Conservation (phyloP, 2,797 vertebrate species). For the Selene dorsalis region DNA sequence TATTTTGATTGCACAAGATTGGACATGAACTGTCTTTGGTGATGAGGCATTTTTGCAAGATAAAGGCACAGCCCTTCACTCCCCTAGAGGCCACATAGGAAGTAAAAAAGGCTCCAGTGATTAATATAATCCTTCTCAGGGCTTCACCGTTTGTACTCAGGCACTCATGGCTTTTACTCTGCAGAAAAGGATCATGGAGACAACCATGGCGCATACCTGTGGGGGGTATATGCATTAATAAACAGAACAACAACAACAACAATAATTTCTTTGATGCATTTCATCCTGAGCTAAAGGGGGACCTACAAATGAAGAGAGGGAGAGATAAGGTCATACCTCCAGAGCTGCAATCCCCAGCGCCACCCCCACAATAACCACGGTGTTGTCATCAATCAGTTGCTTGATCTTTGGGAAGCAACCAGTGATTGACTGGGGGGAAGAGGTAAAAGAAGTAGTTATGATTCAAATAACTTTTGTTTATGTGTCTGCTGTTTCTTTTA, state of each 20-base stretch:
- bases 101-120: conserved; percentile 15
- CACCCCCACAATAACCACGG: conserved; percentile 78
- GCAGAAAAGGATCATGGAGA: conserved; percentile 83
- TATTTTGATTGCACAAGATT: conserved; percentile 59
- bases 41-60: conserved; percentile 24
- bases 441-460: accelerated
- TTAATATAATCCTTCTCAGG: conserved; percentile 4
- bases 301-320: not conserved
- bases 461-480: not conserved
- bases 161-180: conserved; percentile 65
- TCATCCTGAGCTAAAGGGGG: not conserved
- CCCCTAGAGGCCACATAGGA: not conserved
- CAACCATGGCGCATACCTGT: conserved; percentile 82
- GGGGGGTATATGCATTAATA: conserved; percentile 2
- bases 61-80: conserved; percentile 5
- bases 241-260: not conserved
- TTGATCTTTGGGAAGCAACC: conserved; percentile 82
- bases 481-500: not conserved
- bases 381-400: conserved; percentile 76
- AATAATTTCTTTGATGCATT: no score
- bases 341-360: conserved; percentile 84
- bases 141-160: conserved; percentile 11
- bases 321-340: conserved; percentile 78
- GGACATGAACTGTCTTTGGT: conserved; percentile 9
- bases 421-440: conserved; percentile 43